phyloP scores from a whole-genome alignment of 1,140 invertebrate species.

The Drepana arcuata region DNA sequence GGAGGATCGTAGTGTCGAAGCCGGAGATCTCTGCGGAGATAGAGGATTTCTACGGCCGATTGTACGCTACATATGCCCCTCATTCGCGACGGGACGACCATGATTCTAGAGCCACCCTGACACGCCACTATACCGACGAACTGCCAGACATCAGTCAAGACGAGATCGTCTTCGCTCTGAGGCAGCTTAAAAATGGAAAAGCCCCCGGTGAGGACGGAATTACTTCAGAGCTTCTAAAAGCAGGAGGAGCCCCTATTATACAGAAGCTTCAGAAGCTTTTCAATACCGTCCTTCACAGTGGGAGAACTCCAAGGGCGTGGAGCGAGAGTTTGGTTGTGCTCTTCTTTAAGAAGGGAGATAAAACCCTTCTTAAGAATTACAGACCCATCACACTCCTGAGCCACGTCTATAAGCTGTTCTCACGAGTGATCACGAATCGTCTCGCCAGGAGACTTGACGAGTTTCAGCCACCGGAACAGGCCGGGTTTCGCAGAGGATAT shows the following conservation, averaged over 20 bases:
- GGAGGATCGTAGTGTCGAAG: neutral
- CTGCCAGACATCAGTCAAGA: constrained; percentile 2
- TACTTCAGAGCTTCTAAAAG: constrained; percentile 9
- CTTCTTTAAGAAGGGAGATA: constrained; percentile 17
- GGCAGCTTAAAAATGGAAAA: constrained; percentile 12
- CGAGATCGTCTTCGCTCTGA: constrained; percentile 7
- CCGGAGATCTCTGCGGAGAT: constrained; percentile 1
- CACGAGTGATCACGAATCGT: constrained; percentile 11
- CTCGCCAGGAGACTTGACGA: constrained; percentile 8
- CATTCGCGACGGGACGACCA: neutral
- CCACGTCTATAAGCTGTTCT: constrained; percentile 21
- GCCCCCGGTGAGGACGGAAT: constrained; percentile 9
- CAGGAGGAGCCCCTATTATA: constrained; percentile 4
- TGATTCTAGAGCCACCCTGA: constrained; percentile 2
- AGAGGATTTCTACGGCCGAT: constrained; percentile 1
- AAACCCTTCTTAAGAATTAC: constrained; percentile 16
- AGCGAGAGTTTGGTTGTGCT: constrained; percentile 5
- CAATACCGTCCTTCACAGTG: constrained; percentile 2
- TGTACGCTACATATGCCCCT: constrained; percentile 1
- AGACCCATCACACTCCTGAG: constrained; percentile 13
- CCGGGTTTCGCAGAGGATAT: constrained; percentile 12
- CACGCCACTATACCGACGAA: constrained; percentile 7
- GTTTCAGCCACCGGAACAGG: constrained; percentile 15
- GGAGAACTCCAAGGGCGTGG: constrained; percentile 7
- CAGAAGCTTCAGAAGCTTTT: constrained; percentile 6